Evolutionary conservation across 2,797 vertebrate species (phyloP), one percentile per base, ranked within the genome.

Genomic region (Eulemur mongoz): DNA sequence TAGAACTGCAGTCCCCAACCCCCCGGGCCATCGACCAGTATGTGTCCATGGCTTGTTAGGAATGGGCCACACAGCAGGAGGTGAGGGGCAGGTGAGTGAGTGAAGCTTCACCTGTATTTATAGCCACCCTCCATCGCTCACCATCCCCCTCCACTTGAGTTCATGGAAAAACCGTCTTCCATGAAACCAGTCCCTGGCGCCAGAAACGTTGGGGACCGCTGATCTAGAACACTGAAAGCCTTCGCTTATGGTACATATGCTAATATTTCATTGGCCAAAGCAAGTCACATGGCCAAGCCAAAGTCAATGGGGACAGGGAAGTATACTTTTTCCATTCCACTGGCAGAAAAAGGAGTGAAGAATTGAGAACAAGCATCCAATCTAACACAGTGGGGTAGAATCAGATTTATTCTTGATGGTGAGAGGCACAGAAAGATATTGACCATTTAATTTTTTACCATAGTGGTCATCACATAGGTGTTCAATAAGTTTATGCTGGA

Each of bases 321-420:
- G 30, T 35, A 79, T 30, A 50, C n/a, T 67, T 93, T 72, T 63
- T 48, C 45, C 73, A 14, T 70, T 87, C 70, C 89, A 30, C 20
- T 57, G 48, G 70, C 43, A 90, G 67, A 72, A 82, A 91, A 94
- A 75, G 35, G 1, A 65, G 18, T 63, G n/a, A 92, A 89, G 43
- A 90, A 92, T 82, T 25, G n/a, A 73, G 84, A 95, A 93, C 7
- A 78, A 73, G 75, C 23, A 95, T 57, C 27, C n/a, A 92, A 32
- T 14, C 43, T 83, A 79, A 89, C 40, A 90, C 18, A 72, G 2
- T 27, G 25, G 67, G 20, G 61, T 63, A 69, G 83, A 73, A 45
- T n/a, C 35, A 65, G 43, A 94, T 30, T 90, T 87, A 20, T 87
- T 83, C 52, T 63, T 86, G 61, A 27, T 65, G 48, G 52, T 65